Evolutionary conservation across 2,888 invertebrate genomes (phyloP).

Genomic region (Furcula furcula): DNA sequence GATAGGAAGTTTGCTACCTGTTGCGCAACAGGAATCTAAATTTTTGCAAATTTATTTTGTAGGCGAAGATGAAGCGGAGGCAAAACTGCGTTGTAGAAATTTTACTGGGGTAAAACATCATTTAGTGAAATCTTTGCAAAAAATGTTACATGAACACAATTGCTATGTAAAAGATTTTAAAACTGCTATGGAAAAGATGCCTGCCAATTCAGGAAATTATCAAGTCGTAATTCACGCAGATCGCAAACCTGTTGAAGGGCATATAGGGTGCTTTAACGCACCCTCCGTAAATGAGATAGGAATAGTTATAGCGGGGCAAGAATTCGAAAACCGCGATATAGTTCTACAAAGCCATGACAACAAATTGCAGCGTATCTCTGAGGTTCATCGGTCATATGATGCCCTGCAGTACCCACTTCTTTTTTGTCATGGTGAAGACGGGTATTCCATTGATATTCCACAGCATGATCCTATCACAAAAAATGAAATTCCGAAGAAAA

Average conservation of each 20-base stretch:
- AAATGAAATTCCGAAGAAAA: no score
- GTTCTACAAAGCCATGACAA: no score
- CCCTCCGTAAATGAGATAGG: conserved; percentile 33
- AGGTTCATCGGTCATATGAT: no score
- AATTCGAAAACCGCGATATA: no score
- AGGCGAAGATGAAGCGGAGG: conserved; percentile 2
- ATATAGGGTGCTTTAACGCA: conserved; percentile 27
- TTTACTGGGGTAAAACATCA: background rate
- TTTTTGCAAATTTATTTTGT: conserved; percentile 13
- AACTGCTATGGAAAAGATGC: conserved; percentile 1
- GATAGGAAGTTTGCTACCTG: conserved; percentile 4
- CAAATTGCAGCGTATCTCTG: no score
- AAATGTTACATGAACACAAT: conserved; percentile 2
- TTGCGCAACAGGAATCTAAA: conserved; percentile 1
- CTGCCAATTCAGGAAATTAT: conserved; percentile 5
- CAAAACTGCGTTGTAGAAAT: conserved; percentile 2
- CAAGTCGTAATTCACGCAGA: conserved; percentile 9
- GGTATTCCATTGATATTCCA: no score
- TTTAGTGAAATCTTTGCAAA: conserved; percentile 2
- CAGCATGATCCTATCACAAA: no score
- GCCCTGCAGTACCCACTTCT: no score
- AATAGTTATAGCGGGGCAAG: conserved; percentile 34
- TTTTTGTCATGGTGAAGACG: no score
- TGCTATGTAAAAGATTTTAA: conserved; percentile 5
- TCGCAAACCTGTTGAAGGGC: conserved; percentile 16